Conservation (phyloP, 1,140 invertebrate species). For the Sminthurides bifidus region DNA sequence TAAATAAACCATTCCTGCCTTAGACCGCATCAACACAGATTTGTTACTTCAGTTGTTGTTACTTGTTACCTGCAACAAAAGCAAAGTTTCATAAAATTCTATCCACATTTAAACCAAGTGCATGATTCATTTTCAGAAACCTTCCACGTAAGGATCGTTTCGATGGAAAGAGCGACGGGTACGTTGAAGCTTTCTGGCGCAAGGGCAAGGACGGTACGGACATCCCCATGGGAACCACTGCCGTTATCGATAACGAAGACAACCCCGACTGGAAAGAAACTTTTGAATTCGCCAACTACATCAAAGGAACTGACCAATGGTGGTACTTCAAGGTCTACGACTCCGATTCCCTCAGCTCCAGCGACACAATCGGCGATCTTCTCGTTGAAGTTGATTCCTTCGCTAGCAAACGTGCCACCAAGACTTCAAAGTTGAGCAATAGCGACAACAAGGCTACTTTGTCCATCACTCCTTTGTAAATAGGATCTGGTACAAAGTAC, state of each 20-base stretch:
- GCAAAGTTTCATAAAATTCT: background rate
- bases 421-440: constrained; percentile 14
- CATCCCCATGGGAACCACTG: constrained; percentile 13
- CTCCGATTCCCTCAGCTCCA: constrained; percentile 6
- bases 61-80: background rate
- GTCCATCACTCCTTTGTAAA: constrained; percentile 19
- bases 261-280: constrained; percentile 17
- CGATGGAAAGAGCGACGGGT: constrained; percentile 10
- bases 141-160: constrained; percentile 12
- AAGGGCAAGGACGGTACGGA: constrained; percentile 12
- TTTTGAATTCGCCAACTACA: constrained; percentile 25
- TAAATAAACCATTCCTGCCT: background rate
- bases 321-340: constrained; percentile 21
- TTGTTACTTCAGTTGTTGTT: background rate
- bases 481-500: too few species aligned
- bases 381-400: constrained; percentile 24
- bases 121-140: background rate
- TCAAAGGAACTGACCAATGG: constrained; percentile 20
- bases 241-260: constrained; percentile 15
- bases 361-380: constrained; percentile 18
- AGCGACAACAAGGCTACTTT: constrained; percentile 17
- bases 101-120: background rate
- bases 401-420: constrained; percentile 14
- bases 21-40: background rate
- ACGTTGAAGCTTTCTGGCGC: constrained; percentile 18